Percentiles rank a stretch among this genome's conserved stretches.
Evolutionary conservation across 2,888 invertebrate genomes (phyloP).

Genomic region (Polymixis lichenea): DNA sequence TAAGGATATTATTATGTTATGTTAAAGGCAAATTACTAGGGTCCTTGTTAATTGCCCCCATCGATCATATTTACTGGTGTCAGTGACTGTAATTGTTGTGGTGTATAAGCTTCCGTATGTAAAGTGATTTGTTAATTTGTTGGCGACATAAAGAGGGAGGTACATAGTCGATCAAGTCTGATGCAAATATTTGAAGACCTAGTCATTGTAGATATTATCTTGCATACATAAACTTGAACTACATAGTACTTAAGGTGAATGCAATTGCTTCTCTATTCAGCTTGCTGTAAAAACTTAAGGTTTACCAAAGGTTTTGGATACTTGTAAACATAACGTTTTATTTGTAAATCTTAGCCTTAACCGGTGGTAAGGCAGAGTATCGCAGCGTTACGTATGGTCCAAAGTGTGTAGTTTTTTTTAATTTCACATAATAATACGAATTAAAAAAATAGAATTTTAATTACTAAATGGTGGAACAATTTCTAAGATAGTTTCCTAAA

Average conservation of each 20-base stretch:
- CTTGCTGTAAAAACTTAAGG: neutral
- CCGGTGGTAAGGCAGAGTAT: too few relatives aligned
- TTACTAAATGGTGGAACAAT: too few relatives aligned
- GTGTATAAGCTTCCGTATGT: slow-evolving; percentile 54
- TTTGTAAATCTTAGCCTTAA: neutral
- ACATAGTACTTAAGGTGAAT: too few relatives aligned
- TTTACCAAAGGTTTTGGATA: neutral
- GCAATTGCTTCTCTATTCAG: too few relatives aligned
- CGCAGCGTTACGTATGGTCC: too few relatives aligned
- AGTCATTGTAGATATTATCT: neutral
- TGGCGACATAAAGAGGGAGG: slow-evolving; percentile 18
- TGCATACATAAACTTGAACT: too few relatives aligned
- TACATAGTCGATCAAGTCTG: neutral
- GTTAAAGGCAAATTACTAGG: slow-evolving; percentile 42
- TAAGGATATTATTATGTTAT: slow-evolving; percentile 43
- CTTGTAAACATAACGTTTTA: neutral
- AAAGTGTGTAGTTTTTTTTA: too few relatives aligned
- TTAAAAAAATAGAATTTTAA: too few relatives aligned
- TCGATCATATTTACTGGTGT: slow-evolving; percentile 59
- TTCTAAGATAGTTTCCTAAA: too few relatives aligned
- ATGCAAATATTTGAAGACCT: slow-evolving; percentile 6
- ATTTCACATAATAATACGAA: too few relatives aligned
- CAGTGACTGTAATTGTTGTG: slow-evolving; percentile 45
- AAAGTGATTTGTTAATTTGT: slow-evolving; percentile 26
- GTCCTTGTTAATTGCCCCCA: slow-evolving; percentile 51